Evolutionary conservation across 2,113 vertebrate genomes (phyloP), one percentile per base, ranked within the genome.

Genomic region (Acanthochromis polyacanthus): DNA sequence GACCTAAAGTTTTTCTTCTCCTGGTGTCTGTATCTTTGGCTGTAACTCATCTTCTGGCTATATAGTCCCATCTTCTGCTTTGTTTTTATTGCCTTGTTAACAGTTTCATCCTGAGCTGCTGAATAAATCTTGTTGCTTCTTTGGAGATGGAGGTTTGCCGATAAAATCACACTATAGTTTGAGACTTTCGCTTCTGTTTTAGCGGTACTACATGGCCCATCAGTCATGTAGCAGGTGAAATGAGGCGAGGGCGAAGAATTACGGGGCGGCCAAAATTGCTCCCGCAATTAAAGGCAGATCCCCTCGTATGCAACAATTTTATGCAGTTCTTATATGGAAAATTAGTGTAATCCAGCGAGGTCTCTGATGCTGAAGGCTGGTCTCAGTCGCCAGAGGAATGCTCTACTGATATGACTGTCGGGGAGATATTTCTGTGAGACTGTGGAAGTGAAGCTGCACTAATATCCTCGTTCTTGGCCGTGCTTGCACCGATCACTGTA

Each of bases 401-500:
- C 71, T 83, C 60, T 64, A 43, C 77, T 80, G 71, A 90, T 77
- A 56, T 63, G 70, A 30, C 48, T 79, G 80, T 83, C 67, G 45
- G 81, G 56, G 76, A 74, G 68, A 68, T 48, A 69, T 75, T 69
- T 80, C 85, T 87, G 75, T 81, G 80, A 80, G 81, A 75, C 80
- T 64, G 50, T 81, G 81, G 78, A 92, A 91, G 92, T 91, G 89
- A 93, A 86, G 87, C 90, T 81, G 83, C 87, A 84, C 90, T 94
- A 93, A 93, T 92, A 87, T 84, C 81, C 78, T 89, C 81, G 71
- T 81, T 40, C 66, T 73, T 53, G 9, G 62, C 81, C 79, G 70
- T 62, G 75, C 80, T 65, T 5, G 12, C 60, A 71, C 65, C 74
- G 68, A 52, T 87, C 79, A 71, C 45, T 19, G 9, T 67, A 28